Evolutionary conservation across 2,888 invertebrate genomes (phyloP), one percentile per base, ranked within the genome.

Genomic region (Formica aserva): DNA sequence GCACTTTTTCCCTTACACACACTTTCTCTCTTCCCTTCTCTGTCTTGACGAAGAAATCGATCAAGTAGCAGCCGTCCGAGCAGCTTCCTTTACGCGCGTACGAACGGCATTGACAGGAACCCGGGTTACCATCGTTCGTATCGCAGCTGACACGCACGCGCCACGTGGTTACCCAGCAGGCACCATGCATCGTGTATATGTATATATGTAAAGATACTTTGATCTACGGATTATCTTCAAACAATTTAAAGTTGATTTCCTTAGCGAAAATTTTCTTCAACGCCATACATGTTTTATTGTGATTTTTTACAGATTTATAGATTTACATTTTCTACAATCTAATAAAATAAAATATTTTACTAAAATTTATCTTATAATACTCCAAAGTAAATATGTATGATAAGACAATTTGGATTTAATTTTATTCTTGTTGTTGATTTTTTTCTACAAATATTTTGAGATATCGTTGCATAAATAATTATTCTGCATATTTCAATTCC

Each of bases 61-160:
- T 72, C 80, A 83, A 86, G 82, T 80, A 89, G 86, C 84, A 85
- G 48, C 86, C 82, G 66, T 38, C 57, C 72, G 65, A 80, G 45
- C 86, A 90, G 88, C 85, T 85, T 90, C 88, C 85, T 86, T 88
- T 83, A 26, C 84, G 74, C 75, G 86, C 80, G 82, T 85, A 83
- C 84, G 83, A 86, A 82, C 87, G 86, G 81, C 83, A 83, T 85
- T 84, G 85, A 85, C 84, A 67, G 63, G 86, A 87, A 80, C 84
- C 82, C 60, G 71, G 69, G 82, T 87, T 83, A 82, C 82, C 66
- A 78, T 89, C 91, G 87, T 87, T 87, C 90, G 88, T 89, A 87
- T 82, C 77, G 91, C 91, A 91, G 91, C 91, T 91, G 91, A 91
- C 91, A 89, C 89, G 86, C 85, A 87, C 88, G 89, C 86, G 88